Conservation (phyloP, 2,888 invertebrate species). For the Abscondita cerata region DNA sequence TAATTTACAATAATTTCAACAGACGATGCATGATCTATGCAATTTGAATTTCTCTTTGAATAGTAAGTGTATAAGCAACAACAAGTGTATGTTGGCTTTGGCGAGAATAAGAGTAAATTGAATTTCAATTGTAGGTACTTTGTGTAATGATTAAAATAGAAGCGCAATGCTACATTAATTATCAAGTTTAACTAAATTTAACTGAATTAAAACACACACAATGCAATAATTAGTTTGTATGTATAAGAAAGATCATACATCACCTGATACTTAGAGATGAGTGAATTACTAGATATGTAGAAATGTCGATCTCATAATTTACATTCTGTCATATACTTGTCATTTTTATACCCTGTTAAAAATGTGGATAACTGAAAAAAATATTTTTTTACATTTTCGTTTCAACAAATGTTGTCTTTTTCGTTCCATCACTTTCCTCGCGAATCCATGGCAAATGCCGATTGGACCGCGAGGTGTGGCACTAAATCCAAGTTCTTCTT, state of each 20-base stretch:
- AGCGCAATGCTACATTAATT: too few relatives aligned
- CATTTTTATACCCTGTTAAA: conserved; percentile 32
- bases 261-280: conserved; percentile 14
- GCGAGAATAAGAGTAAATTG: too few relatives aligned
- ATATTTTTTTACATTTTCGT: conserved; percentile 37
- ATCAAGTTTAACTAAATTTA: not conserved
- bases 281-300: conserved; percentile 30
- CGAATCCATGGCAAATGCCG: conserved; percentile 45
- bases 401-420: conserved; percentile 36
- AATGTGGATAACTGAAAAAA: not conserved
- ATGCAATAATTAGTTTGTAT: not conserved
- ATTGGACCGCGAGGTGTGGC: conserved; percentile 50
- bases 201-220: not conserved
- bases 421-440: conserved; percentile 37
- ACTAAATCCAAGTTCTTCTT: conserved; percentile 52
- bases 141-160: too few relatives aligned
- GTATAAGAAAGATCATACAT: too few relatives aligned
- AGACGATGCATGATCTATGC: conserved; percentile 9
- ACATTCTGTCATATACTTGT: conserved; percentile 10
- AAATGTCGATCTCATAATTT: conserved; percentile 17
- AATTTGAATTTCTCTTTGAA: too few relatives aligned
- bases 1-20: conserved; percentile 20
- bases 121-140: too few relatives aligned
- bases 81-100: too few relatives aligned
- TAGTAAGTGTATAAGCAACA: too few relatives aligned